A percentile compares a stretch with the other conserved stretches of the same genome.
Conservation (phyloP, 2,113 vertebrate species). For the Hucho hucho region DNA sequence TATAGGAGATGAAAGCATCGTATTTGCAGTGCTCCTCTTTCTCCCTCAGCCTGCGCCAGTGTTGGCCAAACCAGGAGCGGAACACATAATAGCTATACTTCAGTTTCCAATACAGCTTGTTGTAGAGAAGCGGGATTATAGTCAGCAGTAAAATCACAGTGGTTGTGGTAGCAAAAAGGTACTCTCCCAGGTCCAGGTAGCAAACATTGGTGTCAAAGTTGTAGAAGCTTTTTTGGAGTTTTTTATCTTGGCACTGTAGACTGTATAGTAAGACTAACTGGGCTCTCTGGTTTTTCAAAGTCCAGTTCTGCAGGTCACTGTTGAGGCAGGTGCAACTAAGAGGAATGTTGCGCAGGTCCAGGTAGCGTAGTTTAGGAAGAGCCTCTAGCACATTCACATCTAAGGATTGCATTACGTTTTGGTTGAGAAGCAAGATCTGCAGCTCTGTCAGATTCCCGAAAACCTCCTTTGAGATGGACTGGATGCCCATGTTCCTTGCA, state of each 20-base stretch:
- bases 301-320: conserved; percentile 69
- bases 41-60: conserved; percentile 76
- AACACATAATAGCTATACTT: conserved; percentile 82
- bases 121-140: conserved; percentile 70
- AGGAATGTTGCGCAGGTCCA: conserved; percentile 80
- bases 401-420: conserved; percentile 75
- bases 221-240: conserved; percentile 54
- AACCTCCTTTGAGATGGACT: conserved; percentile 71
- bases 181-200: conserved; percentile 70
- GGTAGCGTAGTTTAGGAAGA: conserved; percentile 72
- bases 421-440: conserved; percentile 65
- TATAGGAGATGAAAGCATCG: conserved; percentile 88
- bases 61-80: conserved; percentile 75
- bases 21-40: conserved; percentile 74
- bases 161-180: conserved; percentile 71
- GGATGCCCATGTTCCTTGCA: conserved; percentile 81
- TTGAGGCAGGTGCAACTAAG: conserved; percentile 78
- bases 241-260: conserved; percentile 37
- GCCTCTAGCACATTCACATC: conserved; percentile 52
- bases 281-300: conserved; percentile 47
- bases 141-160: conserved; percentile 66
- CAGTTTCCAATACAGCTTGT: conserved; percentile 77
- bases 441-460: conserved; percentile 80
- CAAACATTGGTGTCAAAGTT: conserved; percentile 79
- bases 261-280: conserved; percentile 78